Evolutionary conservation across 2,888 invertebrate species (phyloP), one percentile per base, ranked within the genome.

Genomic region (Zhengitettix transpicula): DNA sequence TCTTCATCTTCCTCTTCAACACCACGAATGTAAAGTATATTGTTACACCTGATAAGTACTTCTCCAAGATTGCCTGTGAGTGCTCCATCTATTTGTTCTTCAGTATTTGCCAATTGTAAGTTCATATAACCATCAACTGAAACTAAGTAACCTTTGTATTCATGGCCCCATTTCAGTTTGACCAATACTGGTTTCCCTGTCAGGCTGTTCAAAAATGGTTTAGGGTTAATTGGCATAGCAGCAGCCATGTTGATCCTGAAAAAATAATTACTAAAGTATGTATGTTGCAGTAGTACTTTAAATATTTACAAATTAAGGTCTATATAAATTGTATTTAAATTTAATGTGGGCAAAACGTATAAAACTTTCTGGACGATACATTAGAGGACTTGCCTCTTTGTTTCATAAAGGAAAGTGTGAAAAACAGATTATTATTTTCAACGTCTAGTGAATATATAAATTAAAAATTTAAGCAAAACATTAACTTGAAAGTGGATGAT

Each of bases 121-220:
- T 99, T 99, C 99, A 99, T 99, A 71, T 99, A 99, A 10, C 94
- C 93, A 75, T 99, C 99, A 1, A 96, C 94, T 7, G 98, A 97
- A 0, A 99, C 98, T 44, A 99, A 77, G 67, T 93, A 89, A 14
- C 99, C 99, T 81, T 96, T 96, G 75, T 99, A 99, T 75, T 99
- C 98, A 74, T 98, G 98, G 42, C 99, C 98, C 99, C 99, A 99
- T 73, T 99, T 99, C 63, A 99, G 78, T 75, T 98, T 98, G 2
- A 98, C 96, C 73, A 97, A 84, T 52, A 99, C 96, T 52, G 95
- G 87, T 77, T 99, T 99, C 15, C 99, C 99, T 1, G 97, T 98
- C 56, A 99, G 80, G 70, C 92, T 91, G 79, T 99, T 99, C 59
- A 99, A 79, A 75, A 97, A 99, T 63, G 99, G 99, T 80, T 99